Base-by-base conservation (phyloP, 1,140 invertebrate genomes). In the Aphelinus atriplicis region DNA sequence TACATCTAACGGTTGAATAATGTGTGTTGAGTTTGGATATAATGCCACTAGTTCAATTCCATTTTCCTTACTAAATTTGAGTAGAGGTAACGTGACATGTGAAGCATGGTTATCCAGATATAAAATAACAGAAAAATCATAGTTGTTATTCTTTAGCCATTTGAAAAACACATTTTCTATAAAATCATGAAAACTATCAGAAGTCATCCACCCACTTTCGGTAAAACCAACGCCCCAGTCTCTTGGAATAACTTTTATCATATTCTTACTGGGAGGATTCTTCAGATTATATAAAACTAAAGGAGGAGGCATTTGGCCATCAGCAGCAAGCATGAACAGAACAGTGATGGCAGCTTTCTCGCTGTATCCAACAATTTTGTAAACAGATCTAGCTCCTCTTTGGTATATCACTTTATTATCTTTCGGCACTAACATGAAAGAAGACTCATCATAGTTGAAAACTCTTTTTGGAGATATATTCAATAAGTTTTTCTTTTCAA, bases 101-200 rank as follows among this genome's bases (percentile, higher is more conserved):
- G 82, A 84, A 51, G 56, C 68, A 80, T 84, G 84, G 7, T 82
- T 84, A 80, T 87, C 86, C 6, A 84, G 51, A 81, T 83, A 87
- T 5, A 87, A 62, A 58, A 83, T 75, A 9, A 86, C 78, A 58
- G 85, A 83, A 64, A 75, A 81, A 53, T 73, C n/a, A 10, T 66
- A 45, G 2, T 60, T 45, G 60, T 73, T 61, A 84, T 80, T 48
- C 80, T 77, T 46, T 69, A 65, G 58, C 85, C 84, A 48, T 82
- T 47, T 56, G 42, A 68, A 58, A 57, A 70, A 70, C 3, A 48
- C 47, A 5, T 53, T 55, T 26, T 50, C 26, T 4, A 79, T 66
- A 46, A 76, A 79, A 4, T 74, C 60, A 62, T 62, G 78, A 68
- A 79, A 79, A 2, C 60, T 62, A 26, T 73, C 46, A 6, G 72